Evolutionary conservation across 2,113 vertebrate genomes (phyloP).

Genomic region (Pionites leucogaster): DNA sequence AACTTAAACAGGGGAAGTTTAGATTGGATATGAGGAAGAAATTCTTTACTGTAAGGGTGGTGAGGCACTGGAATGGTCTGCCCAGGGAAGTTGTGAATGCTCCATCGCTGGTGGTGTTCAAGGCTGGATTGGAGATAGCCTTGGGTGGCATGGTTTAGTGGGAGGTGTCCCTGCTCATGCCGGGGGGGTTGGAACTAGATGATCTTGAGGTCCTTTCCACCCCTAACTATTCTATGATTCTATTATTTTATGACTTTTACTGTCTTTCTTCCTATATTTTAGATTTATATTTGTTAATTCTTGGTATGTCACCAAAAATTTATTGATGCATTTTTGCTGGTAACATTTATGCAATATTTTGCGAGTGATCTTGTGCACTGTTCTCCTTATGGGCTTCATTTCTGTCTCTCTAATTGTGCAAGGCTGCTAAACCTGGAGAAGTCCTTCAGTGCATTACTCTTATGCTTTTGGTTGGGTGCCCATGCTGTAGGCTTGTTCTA

Average conservation of each 20-base stretch:
- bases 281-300: neutral
- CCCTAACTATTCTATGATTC: no score
- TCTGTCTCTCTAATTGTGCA: neutral
- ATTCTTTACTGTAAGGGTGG: no score
- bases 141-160: no score
- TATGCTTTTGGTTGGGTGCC: neutral
- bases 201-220: no score
- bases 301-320: neutral
- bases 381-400: neutral
- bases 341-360: neutral
- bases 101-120: no score
- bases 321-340: neutral
- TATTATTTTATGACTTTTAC: neutral
- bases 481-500: neutral
- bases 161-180: no score
- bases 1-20: no score
- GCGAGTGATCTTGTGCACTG: accelerated
- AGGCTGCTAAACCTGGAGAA: neutral
- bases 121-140: no score
- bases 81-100: no score
- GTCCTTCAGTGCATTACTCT: neutral
- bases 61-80: no score
- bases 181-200: no score
- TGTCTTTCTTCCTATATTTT: neutral
- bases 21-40: no score